These are phyloP conservation scores for Luscinia luscinia DNA, from an alignment of 2,797 vertebrate genomes.

Conservation along the genomic window DNA sequence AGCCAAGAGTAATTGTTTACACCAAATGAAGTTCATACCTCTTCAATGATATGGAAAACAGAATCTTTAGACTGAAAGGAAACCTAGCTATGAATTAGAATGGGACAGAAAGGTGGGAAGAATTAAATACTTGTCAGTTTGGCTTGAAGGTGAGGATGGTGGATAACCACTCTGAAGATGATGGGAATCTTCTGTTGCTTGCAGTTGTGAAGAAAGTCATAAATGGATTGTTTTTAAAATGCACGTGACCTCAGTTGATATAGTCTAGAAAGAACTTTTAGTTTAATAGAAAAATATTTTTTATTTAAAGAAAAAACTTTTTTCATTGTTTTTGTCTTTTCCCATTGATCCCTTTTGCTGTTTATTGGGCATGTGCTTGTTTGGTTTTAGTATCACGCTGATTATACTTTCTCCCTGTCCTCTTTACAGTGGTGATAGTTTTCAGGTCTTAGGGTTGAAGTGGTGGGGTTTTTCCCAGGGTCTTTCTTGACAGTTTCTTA, in stretches of 20 bases:
- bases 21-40: neutral
- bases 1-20: neutral
- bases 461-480: neutral
- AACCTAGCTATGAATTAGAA: neutral
- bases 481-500: neutral
- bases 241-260: neutral
- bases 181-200: neutral
- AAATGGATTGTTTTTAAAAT: neutral
- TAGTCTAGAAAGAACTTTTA: neutral
- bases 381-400: neutral
- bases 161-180: neutral
- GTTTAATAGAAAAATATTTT: neutral
- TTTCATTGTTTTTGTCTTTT: neutral
- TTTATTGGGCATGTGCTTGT: neutral
- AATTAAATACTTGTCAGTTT: neutral
- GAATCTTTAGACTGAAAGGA: neutral
- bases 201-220: neutral
- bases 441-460: neutral
- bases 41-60: neutral
- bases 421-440: neutral
- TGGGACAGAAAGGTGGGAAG: neutral
- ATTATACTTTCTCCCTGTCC: neutral
- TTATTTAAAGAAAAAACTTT: neutral
- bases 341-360: neutral
- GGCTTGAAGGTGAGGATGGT: neutral